These are phyloP conservation scores for Dugesia japonica DNA, from an alignment of 2,888 invertebrate genomes.

Conservation along the genomic window DNA sequence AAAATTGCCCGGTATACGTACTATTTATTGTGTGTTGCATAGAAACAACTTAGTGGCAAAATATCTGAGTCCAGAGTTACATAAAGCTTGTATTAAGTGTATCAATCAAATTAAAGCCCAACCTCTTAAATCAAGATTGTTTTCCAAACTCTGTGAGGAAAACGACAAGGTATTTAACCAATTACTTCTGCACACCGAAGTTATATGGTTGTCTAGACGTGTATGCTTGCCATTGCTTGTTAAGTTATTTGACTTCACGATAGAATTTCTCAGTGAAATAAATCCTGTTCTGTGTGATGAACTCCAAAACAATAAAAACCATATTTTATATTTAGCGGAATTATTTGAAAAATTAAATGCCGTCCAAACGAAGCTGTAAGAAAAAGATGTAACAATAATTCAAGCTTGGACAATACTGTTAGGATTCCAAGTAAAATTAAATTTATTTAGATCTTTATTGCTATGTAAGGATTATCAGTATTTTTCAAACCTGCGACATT, in stretches of 20 bases:
- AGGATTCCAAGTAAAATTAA: no score
- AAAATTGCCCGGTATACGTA: background rate
- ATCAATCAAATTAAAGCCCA: slow-evolving; percentile 17
- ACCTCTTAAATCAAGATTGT: slow-evolving; percentile 17
- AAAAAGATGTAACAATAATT: no score
- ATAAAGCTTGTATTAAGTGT: background rate
- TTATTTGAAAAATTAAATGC: no score
- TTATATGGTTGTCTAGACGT: slow-evolving; percentile 1
- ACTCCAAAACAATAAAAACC: slow-evolving; percentile 20
- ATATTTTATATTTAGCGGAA: slow-evolving; percentile 8
- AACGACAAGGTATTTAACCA: background rate
- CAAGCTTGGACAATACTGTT: no score
- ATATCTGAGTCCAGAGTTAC: slow-evolving; percentile 22
- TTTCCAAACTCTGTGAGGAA: background rate
- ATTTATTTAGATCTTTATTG: no score
- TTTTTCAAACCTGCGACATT: no score
- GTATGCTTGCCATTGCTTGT: background rate
- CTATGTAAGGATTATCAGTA: no score
- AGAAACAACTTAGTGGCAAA: slow-evolving; percentile 11
- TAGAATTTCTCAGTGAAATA: slow-evolving; percentile 10
- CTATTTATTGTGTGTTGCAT: slow-evolving; percentile 10
- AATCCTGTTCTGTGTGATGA: background rate
- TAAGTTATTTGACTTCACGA: background rate
- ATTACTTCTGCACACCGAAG: slow-evolving; percentile 16
- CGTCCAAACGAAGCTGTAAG: no score